Evolutionary conservation across 2,888 invertebrate species (phyloP).

Genomic region (Acanthosepion lycidas): DNA sequence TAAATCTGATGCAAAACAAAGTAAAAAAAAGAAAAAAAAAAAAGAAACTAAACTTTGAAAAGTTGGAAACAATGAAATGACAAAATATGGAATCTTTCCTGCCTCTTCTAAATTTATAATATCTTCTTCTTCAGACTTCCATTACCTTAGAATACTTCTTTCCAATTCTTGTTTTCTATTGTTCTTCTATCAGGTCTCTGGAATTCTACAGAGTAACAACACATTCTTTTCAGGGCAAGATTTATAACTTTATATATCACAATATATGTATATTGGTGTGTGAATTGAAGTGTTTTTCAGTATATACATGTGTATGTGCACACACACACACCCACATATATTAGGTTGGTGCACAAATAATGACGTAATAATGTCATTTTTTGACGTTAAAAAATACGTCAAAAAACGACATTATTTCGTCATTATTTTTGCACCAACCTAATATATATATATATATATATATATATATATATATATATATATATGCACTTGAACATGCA

Average conservation of each 20-base stretch:
- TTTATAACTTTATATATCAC: neutral
- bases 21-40: too few relatives aligned
- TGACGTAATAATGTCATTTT: too few relatives aligned
- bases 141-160: neutral
- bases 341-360: too few relatives aligned
- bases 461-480: neutral
- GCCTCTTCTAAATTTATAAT: too few relatives aligned
- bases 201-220: neutral
- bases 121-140: neutral
- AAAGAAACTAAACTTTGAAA: too few relatives aligned
- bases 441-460: neutral
- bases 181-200: neutral
- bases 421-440: too few relatives aligned
- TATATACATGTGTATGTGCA: neutral
- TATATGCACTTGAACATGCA: neutral
- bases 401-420: too few relatives aligned
- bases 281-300: neutral
- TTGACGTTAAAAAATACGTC: too few relatives aligned
- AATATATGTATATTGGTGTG: neutral
- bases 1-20: too few relatives aligned
- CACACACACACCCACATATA: neutral
- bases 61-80: too few relatives aligned
- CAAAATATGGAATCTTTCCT: too few relatives aligned
- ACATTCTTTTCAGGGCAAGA: neutral
- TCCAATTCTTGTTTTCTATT: neutral